Conservation (phyloP, 2,113 vertebrate species). For the Agapornis roseicollis region DNA sequence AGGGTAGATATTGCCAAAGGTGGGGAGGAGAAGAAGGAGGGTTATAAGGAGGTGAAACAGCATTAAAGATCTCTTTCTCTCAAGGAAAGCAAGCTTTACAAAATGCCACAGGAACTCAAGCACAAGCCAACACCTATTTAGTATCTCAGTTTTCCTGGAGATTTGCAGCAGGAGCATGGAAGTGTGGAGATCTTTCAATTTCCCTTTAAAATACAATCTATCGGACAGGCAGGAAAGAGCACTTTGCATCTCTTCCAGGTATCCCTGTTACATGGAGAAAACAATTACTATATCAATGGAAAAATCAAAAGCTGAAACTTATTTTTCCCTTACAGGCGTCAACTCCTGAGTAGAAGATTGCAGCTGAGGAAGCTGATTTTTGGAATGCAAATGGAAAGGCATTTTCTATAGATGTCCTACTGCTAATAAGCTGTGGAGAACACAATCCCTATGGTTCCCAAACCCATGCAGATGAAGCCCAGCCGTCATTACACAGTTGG, state of each 20-base stretch:
- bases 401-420: not conserved
- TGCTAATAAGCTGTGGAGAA: not conserved
- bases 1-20: not conserved
- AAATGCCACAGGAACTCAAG: not conserved
- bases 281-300: not conserved
- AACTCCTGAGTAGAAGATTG: not conserved
- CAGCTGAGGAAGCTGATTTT: not conserved
- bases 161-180: not conserved
- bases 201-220: not conserved
- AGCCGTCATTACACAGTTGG: not conserved
- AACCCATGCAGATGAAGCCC: not conserved
- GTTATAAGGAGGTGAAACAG: not conserved
- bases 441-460: not conserved
- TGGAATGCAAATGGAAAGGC: constrained; percentile 8
- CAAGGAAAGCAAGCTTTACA: not conserved
- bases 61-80: not conserved
- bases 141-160: not conserved
- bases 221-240: not conserved
- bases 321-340: not conserved
- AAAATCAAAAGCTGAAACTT: not conserved
- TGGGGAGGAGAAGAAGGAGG: not conserved
- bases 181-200: not conserved
- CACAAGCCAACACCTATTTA: not conserved
- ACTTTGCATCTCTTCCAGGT: not conserved
- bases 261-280: not conserved